phyloP scores from a whole-genome alignment of 2,113 vertebrate species.

The Argyrosomus japonicus region DNA sequence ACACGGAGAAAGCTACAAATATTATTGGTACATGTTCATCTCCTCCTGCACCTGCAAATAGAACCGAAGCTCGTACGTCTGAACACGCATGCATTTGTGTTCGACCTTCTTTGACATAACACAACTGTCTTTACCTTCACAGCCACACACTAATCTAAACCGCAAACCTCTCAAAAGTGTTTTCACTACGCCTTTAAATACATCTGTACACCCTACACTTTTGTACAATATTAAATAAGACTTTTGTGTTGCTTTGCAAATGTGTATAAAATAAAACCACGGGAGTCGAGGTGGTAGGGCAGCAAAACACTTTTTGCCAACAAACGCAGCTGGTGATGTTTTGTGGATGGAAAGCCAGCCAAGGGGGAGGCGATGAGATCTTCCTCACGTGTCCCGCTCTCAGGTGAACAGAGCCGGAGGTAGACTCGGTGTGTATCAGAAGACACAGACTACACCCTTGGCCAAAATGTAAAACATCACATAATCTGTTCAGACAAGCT shows the following conservation, averaged over 20 bases:
- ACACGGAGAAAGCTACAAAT: constrained; percentile 65
- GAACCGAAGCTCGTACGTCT: constrained; percentile 50
- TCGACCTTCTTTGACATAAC: background rate
- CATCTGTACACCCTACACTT: background rate
- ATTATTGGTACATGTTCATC: constrained; percentile 73
- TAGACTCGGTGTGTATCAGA: background rate
- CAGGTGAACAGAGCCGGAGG: background rate
- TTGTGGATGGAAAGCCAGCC: background rate
- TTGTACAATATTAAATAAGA: background rate
- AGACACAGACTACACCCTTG: background rate
- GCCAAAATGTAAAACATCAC: background rate
- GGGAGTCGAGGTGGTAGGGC: background rate
- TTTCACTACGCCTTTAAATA: background rate
- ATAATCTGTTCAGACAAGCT: background rate
- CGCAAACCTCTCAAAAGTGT: background rate
- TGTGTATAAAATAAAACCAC: background rate
- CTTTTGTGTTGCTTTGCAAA: background rate
- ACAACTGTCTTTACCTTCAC: background rate
- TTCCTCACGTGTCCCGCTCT: background rate
- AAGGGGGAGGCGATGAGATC: background rate
- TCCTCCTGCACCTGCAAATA: constrained; percentile 56
- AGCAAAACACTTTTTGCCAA: background rate
- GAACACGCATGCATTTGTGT: background rate
- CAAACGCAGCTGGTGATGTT: constrained; percentile 16
- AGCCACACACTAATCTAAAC: background rate